Percentiles rank a stretch among this genome's conserved stretches.
Conservation (phyloP, 2,113 vertebrate species). For the Eulacestoma nigropectus region DNA sequence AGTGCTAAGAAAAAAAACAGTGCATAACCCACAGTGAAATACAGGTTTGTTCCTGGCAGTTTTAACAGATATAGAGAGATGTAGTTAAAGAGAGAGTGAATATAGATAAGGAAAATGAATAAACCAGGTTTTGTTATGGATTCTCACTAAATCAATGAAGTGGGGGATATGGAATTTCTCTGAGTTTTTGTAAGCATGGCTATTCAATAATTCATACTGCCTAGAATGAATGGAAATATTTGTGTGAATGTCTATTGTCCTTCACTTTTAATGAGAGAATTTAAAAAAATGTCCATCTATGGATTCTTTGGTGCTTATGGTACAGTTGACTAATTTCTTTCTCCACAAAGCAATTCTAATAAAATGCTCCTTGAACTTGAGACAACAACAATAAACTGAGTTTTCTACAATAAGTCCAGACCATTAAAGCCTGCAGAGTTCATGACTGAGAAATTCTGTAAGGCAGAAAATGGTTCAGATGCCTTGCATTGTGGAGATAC, state of each 20-base stretch:
- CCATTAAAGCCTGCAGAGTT: not conserved
- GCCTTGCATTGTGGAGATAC: not conserved
- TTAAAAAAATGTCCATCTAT: not conserved
- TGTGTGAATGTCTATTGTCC: not conserved
- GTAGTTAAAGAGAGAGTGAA: not conserved
- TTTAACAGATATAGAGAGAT: not conserved
- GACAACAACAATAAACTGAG: not conserved
- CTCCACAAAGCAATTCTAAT: not conserved
- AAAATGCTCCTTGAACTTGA: not conserved
- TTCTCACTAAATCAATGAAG: not conserved
- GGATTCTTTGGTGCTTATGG: fast-evolving
- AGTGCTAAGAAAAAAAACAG: not conserved
- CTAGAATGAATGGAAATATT: not conserved
- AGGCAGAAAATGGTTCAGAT: not conserved
- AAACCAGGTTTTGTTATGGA: not conserved
- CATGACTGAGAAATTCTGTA: not conserved
- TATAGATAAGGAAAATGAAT: not conserved
- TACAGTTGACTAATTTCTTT: not conserved
- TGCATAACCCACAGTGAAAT: not conserved
- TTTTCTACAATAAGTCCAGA: not conserved
- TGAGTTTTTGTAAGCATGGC: not conserved
- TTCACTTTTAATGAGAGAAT: not conserved
- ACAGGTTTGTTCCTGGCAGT: not conserved
- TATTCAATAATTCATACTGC: not conserved
- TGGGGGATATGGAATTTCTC: not conserved